Evolutionary conservation across 2,888 invertebrate genomes (phyloP), one percentile per base, ranked within the genome.

Genomic region (Melipona bicolor): DNA sequence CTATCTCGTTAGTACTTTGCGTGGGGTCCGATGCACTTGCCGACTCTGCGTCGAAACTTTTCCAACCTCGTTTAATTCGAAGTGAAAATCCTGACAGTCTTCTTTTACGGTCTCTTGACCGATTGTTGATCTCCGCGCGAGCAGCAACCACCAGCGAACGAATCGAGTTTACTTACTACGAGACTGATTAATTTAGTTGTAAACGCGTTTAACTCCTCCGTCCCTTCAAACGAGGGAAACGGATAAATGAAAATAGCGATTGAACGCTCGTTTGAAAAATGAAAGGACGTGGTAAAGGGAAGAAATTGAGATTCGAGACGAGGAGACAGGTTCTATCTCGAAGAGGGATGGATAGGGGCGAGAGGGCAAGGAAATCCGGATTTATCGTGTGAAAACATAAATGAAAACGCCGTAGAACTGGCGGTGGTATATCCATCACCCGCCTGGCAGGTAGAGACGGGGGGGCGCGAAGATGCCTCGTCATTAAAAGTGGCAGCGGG

Each of bases 321-420:
- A 32, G 49, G 67, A 24, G 69, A 64, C 21, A 78, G 78, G 64
- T 54, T 59, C 43, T 9, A 9, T 43, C 36, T 17, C 75, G 59
- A 19, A 4, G 19, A 32, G 43, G 54, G 64, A 71, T 24, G 75
- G 19, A 69, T 4, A 65, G 21, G 21, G 24, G 52, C 43, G 77
- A 43, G 77, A 43, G 43, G 76, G 73, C 9, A 62, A 54, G 79
- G 77, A 87, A 88, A 79, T 79, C 71, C 79, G 62, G 74, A 81
- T 87, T 85, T 80, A 84, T 84, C 88, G 88, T 85, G 91, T 87
- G 91, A 91, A 91, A 90, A 91, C 84, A 90, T 87, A 92, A 91
- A 92, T 92, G 91, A 91, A 92, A 91, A 91, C 89, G 90, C 85
- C 87, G 85, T 84, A 84, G 84, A 79, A 85, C 78, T 68, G 81